Evolutionary conservation across 2,113 vertebrate species (phyloP).

Genomic region (Paraplagusia blochii): DNA sequence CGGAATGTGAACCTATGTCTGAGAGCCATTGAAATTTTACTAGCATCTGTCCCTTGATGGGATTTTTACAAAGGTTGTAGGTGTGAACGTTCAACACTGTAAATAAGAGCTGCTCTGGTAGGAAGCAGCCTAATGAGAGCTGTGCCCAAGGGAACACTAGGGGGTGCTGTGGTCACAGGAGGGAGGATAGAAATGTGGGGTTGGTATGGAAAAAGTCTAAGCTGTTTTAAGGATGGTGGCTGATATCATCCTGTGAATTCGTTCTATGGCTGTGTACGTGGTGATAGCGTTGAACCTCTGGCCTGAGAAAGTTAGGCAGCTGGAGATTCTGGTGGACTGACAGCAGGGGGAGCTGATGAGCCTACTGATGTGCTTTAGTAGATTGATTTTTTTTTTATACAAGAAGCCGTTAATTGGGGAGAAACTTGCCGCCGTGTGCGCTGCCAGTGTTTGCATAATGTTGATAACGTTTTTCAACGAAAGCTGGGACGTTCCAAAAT

Average conservation of each 20-base stretch:
- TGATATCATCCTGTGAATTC: slow-evolving; percentile 38
- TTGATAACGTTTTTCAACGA: slow-evolving; percentile 29
- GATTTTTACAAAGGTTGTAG: slow-evolving; percentile 28
- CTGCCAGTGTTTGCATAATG: slow-evolving; percentile 41
- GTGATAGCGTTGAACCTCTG: slow-evolving; percentile 55
- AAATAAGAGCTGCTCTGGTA: slow-evolving; percentile 52
- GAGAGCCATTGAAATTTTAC: slow-evolving; percentile 50
- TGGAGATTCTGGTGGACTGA: slow-evolving; percentile 82
- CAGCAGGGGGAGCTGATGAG: slow-evolving; percentile 61
- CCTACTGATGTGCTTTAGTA: slow-evolving; percentile 71
- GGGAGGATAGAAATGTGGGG: slow-evolving; percentile 19
- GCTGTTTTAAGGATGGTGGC: slow-evolving; percentile 42
- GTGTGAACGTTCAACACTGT: slow-evolving; percentile 60
- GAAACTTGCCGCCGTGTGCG: slow-evolving; percentile 20
- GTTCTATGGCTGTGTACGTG: slow-evolving; percentile 37
- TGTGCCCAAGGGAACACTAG: slow-evolving; percentile 56
- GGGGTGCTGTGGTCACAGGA: slow-evolving; percentile 56
- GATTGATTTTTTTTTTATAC: slow-evolving; percentile 50
- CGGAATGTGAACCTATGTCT: slow-evolving; percentile 75
- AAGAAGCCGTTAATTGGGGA: slow-evolving; percentile 17
- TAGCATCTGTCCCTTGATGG: slow-evolving; percentile 32
- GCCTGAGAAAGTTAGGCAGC: slow-evolving; percentile 67
- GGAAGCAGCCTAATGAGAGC: slow-evolving; percentile 36
- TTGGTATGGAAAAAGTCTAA: slow-evolving; percentile 20
- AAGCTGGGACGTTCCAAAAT: slow-evolving; percentile 59